Conservation (phyloP, 1,140 invertebrate genomes). For the Bradysia coprophila region DNA sequence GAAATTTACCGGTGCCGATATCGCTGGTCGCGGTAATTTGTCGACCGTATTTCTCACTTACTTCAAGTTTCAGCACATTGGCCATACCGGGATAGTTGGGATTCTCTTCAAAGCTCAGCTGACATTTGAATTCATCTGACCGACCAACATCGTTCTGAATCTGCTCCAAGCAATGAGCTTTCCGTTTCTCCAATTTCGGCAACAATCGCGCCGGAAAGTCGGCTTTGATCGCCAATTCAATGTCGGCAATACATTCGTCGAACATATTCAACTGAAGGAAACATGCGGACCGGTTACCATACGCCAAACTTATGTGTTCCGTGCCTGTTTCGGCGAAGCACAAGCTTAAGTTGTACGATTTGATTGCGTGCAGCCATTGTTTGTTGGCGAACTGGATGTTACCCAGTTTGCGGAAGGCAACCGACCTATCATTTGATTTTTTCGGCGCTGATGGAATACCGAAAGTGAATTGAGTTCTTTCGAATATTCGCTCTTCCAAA, state of each 20-base stretch:
- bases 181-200: conserved; percentile 31
- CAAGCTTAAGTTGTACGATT: conserved; percentile 41
- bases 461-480: too few relatives aligned
- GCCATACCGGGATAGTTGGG: conserved; percentile 33
- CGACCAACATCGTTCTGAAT: conserved; percentile 16
- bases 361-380: conserved; percentile 26
- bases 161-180: conserved; percentile 25
- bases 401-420: too few relatives aligned
- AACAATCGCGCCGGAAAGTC: conserved; percentile 30
- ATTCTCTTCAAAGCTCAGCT: conserved; percentile 24
- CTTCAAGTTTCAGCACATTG: conserved; percentile 33
- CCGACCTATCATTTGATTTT: too few relatives aligned
- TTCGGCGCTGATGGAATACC: too few relatives aligned
- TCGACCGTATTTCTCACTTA: conserved; percentile 35
- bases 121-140: conserved; percentile 14
- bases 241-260: conserved; percentile 36
- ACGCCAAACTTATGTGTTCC: conserved; percentile 35
- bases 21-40: conserved; percentile 41
- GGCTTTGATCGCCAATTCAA: conserved; percentile 27
- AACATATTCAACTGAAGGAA: conserved; percentile 40
- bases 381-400: too few relatives aligned
- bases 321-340: conserved; percentile 30
- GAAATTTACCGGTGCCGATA: conserved; percentile 52
- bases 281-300: conserved; percentile 51
- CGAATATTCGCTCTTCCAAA: too few relatives aligned